A percentile compares a stretch with the other conserved stretches of the same genome.
Conservation (phyloP, 2,888 invertebrate genomes). For the Nemurella pictetii region DNA sequence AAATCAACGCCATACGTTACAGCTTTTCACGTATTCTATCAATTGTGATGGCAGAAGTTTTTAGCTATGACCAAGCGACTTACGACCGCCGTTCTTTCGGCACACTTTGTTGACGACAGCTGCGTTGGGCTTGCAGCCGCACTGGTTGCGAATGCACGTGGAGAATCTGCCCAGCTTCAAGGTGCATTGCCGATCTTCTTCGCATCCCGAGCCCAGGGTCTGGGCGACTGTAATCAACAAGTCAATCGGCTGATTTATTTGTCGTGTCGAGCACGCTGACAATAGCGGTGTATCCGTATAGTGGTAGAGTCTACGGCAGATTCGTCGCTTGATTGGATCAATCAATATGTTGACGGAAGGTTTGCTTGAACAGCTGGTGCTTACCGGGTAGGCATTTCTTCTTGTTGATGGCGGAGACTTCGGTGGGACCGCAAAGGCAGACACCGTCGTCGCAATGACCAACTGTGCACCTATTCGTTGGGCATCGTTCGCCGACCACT, state of each 20-base stretch:
- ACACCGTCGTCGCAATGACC: background rate
- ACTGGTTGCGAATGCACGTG: background rate
- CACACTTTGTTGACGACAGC: slow-evolving; percentile 13
- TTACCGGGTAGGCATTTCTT: slow-evolving; percentile 11
- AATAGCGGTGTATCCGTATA: background rate
- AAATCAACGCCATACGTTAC: background rate
- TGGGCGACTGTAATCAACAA: background rate
- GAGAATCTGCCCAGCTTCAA: background rate
- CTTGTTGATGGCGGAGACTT: background rate
- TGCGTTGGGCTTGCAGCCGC: background rate
- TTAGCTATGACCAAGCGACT: background rate
- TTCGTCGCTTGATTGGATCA: background rate
- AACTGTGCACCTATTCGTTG: background rate
- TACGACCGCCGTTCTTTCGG: background rate
- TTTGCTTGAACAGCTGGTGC: background rate
- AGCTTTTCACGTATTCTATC: background rate
- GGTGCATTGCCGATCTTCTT: slow-evolving; percentile 5
- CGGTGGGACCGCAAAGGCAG: slow-evolving; percentile 1
- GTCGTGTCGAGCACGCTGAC: background rate
- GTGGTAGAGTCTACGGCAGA: background rate
- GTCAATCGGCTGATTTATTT: background rate
- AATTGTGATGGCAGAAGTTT: background rate
- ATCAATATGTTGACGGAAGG: background rate
- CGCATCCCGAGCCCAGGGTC: slow-evolving; percentile 10
- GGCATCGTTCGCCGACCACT: background rate